Evolutionary conservation across 2,113 vertebrate genomes (phyloP).

Genomic region (Apaloderma vittatum): DNA sequence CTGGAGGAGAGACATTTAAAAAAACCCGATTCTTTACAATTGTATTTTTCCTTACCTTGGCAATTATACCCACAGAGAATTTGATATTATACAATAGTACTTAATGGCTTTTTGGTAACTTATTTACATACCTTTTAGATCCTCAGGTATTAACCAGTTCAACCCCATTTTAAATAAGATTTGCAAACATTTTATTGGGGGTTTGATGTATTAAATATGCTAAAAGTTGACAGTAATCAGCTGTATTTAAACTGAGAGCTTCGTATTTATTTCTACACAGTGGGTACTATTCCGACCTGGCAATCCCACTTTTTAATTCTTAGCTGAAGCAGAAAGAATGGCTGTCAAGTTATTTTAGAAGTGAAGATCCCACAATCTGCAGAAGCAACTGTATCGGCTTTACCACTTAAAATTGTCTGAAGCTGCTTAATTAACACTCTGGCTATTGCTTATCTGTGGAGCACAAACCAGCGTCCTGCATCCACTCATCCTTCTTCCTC

Average conservation of each 20-base stretch:
- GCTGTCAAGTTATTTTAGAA: neutral
- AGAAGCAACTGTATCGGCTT: neutral
- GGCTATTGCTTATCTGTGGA: neutral
- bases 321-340: neutral
- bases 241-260: neutral
- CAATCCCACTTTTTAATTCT: neutral
- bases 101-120: slow-evolving; percentile 65
- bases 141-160: slow-evolving; percentile 59
- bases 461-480: neutral
- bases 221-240: neutral
- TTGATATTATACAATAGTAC: slow-evolving; percentile 59
- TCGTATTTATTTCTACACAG: neutral
- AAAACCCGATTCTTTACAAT: slow-evolving; percentile 40
- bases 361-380: neutral
- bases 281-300: neutral
- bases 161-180: slow-evolving; percentile 41
- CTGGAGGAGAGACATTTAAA: slow-evolving; percentile 44
- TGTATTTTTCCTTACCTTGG: slow-evolving; percentile 40
- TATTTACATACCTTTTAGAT: slow-evolving; percentile 63
- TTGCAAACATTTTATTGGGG: slow-evolving; percentile 28
- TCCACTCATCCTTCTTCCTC: neutral
- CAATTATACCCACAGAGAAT: slow-evolving; percentile 69
- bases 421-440: neutral
- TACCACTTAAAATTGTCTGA: neutral
- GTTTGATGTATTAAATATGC: neutral